Conservation (phyloP, 2,113 vertebrate genomes). For the Pitta sordida region DNA sequence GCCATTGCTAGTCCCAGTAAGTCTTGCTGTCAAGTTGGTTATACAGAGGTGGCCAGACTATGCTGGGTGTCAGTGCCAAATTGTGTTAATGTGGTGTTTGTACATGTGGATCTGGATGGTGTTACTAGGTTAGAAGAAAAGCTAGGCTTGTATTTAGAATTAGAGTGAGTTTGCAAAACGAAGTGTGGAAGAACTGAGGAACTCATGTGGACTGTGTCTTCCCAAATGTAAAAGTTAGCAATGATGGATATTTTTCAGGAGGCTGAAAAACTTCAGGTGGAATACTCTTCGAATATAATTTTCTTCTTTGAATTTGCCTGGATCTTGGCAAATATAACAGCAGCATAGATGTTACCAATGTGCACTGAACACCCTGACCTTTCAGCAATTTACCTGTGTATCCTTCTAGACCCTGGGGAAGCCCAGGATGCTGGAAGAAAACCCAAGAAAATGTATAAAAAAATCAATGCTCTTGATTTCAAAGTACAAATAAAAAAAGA, state of each 20-base stretch:
- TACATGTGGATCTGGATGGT: neutral
- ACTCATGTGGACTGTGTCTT: neutral
- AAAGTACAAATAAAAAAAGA: conserved; percentile 10
- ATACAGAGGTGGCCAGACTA: neutral
- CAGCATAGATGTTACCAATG: neutral
- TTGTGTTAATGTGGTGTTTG: accelerated
- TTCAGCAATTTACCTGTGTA: neutral
- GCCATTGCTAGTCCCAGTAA: neutral
- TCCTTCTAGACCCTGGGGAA: neutral
- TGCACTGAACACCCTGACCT: neutral
- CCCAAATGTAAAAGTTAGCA: neutral
- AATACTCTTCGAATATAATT: neutral
- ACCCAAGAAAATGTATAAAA: neutral
- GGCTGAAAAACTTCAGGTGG: neutral
- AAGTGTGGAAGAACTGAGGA: neutral
- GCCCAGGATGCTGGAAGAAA: neutral
- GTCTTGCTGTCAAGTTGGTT: neutral
- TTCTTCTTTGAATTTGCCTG: neutral
- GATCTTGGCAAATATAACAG: neutral
- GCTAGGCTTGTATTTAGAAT: neutral
- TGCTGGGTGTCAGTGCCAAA: neutral
- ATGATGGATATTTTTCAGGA: neutral
- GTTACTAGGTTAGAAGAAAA: neutral
- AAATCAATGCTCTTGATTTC: conserved; percentile 44
- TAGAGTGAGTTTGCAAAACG: neutral